phyloP scores from a whole-genome alignment of 2,888 invertebrate species.

The Tineola bisselliella region DNA sequence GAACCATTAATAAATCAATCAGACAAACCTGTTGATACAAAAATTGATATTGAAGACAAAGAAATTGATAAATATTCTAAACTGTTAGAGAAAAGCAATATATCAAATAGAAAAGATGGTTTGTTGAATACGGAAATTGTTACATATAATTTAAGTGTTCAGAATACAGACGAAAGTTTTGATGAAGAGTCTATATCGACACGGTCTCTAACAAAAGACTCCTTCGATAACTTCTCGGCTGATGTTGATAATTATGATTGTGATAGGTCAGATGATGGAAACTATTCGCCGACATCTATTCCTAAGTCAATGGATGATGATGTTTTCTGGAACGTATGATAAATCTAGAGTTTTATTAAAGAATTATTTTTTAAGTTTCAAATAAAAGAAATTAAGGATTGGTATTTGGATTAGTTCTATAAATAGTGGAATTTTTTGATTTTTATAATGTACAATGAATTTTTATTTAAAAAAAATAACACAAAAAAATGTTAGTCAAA shows the following conservation, averaged over 20 bases:
- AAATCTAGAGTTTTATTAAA: background rate
- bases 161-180: background rate
- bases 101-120: background rate
- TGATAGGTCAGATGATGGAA: constrained; percentile 25
- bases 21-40: background rate
- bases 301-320: constrained; percentile 42
- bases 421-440: too few species aligned
- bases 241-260: constrained; percentile 45
- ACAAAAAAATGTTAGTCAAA: constrained; percentile 35
- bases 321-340: constrained; percentile 23
- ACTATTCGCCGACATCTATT: constrained; percentile 36
- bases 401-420: too few species aligned
- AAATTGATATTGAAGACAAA: background rate
- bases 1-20: too few species aligned
- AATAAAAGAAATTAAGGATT: too few species aligned
- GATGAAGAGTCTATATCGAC: background rate
- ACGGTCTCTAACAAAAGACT: constrained; percentile 16
- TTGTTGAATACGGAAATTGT: background rate
- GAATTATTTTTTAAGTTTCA: too few species aligned
- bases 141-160: too few species aligned
- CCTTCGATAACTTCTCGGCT: constrained; percentile 35
- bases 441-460: too few species aligned
- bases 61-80: background rate
- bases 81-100: background rate
- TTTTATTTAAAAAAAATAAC: too few species aligned